Percentiles rank a stretch among this genome's conserved stretches.
Conservation (phyloP, 2,797 vertebrate species). For the Tenualosa ilisha region DNA sequence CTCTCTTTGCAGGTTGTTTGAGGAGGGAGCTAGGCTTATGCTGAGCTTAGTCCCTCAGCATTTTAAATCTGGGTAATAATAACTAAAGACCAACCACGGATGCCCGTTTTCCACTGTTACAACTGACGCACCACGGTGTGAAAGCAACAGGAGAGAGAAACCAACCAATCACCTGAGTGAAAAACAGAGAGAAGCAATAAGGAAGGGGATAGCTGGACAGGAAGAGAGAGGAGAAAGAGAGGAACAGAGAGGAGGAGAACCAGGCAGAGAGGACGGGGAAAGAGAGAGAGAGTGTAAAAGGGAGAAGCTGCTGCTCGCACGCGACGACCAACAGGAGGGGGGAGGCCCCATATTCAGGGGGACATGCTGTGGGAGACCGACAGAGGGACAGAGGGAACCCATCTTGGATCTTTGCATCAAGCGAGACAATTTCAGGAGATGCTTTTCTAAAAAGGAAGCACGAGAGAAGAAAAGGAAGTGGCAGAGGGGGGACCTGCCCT, state of each 20-base stretch:
- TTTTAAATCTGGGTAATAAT: constrained; percentile 99
- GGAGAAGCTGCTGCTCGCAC: constrained; percentile 66
- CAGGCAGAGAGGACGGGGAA: constrained; percentile 49
- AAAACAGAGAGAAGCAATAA: constrained; percentile 58
- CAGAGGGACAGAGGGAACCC: not conserved
- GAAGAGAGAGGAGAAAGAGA: constrained; percentile 71
- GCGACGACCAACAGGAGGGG: constrained; percentile 65
- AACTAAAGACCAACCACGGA: constrained; percentile 98
- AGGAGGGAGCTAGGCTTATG: constrained; percentile 94
- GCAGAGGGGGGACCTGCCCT: not conserved
- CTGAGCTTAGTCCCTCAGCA: constrained; percentile 99
- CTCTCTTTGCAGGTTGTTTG: constrained; percentile 81
- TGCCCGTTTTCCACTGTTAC: constrained; percentile 99
- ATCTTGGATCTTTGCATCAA: not conserved
- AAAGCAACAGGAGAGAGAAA: constrained; percentile 96
- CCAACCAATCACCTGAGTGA: constrained; percentile 85
- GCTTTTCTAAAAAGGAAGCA: not conserved
- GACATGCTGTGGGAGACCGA: constrained; percentile 60
- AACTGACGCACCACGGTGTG: constrained; percentile 99
- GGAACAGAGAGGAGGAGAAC: constrained; percentile 63
- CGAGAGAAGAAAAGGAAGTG: not conserved
- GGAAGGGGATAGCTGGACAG: constrained; percentile 66
- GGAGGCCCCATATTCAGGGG: not conserved
- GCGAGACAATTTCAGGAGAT: not conserved
- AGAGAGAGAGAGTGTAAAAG: constrained; percentile 56